phyloP scores from a whole-genome alignment of 1,140 invertebrate species.

The Cyphomyrmex costatus region DNA sequence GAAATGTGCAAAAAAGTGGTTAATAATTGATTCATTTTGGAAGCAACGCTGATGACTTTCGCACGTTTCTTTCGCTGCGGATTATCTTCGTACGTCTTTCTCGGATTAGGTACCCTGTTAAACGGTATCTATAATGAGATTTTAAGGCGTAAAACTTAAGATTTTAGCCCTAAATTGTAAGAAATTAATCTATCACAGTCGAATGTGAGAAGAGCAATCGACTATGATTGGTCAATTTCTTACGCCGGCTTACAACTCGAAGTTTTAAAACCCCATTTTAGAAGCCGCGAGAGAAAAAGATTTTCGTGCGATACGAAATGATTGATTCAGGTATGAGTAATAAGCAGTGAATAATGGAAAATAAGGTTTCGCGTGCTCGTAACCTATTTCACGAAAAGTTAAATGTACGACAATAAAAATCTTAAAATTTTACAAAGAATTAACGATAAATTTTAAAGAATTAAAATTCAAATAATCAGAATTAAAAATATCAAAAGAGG shows the following conservation, averaged over 20 bases:
- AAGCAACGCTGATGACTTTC: neutral
- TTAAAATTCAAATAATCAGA: too few species aligned
- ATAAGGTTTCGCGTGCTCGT: neutral
- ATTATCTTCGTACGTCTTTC: neutral
- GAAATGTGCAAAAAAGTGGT: neutral
- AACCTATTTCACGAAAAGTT: slow-evolving; percentile 23
- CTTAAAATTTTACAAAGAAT: neutral
- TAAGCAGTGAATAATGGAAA: neutral
- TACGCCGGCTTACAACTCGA: too few species aligned
- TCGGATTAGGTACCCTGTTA: neutral
- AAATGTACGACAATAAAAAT: neutral
- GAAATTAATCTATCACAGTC: too few species aligned
- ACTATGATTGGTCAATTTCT: too few species aligned
- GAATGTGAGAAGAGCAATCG: too few species aligned
- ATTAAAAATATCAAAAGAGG: too few species aligned
- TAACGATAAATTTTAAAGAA: too few species aligned
- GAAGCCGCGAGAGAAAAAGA: too few species aligned
- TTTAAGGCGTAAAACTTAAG: too few species aligned
- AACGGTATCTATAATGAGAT: too few species aligned
- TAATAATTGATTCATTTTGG: neutral
- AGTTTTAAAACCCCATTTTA: too few species aligned
- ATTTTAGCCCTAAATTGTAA: too few species aligned
- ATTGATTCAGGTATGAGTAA: slow-evolving; percentile 33
- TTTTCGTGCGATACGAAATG: neutral
- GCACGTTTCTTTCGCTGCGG: neutral